Evolutionary conservation across 2,888 invertebrate species (phyloP).

Genomic region (Drosophila kanekoi): DNA sequence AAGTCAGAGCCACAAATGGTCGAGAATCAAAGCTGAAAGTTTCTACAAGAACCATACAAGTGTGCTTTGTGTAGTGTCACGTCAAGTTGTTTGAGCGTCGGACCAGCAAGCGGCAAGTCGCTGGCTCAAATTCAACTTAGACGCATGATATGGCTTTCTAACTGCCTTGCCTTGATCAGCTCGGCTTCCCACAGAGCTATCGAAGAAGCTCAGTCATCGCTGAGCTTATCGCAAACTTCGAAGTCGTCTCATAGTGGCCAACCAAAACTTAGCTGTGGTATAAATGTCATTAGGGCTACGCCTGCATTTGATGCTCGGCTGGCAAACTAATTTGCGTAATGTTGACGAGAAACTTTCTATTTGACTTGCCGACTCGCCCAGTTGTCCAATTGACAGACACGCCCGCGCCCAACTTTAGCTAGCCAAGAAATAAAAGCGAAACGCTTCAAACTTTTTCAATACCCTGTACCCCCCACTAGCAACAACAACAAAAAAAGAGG

Average conservation of each 20-base stretch:
- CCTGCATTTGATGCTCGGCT: conserved; percentile 67
- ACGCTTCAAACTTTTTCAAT: conserved; percentile 56
- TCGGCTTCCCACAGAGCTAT: too few species aligned
- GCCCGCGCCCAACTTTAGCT: conserved; percentile 11
- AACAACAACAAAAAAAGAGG: neutral
- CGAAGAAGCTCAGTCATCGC: neutral
- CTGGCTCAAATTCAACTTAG: too few species aligned
- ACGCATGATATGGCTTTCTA: too few species aligned
- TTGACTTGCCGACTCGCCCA: conserved; percentile 48
- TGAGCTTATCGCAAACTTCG: neutral
- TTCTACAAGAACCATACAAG: too few species aligned
- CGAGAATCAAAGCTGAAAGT: too few species aligned
- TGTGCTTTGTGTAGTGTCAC: too few species aligned
- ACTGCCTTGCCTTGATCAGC: too few species aligned
- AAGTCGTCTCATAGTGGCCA: neutral
- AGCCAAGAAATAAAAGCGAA: conserved; percentile 43
- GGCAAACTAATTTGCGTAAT: conserved; percentile 81
- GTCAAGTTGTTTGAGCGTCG: too few species aligned
- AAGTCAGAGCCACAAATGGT: too few species aligned
- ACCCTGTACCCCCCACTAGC: conserved; percentile 33
- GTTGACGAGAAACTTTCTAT: conserved; percentile 68
- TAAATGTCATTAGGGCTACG: conserved; percentile 65
- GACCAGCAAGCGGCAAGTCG: too few species aligned
- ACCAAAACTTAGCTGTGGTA: conserved; percentile 37
- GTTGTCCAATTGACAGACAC: conserved; percentile 49